Conservation (phyloP, 2,113 vertebrate genomes). For the rat (Rattus norvegicus) region GRCr8 NC_086020.1:200813501-200814000, state of each 20-base stretch:
- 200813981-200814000: no score
- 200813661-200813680: not conserved
- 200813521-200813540: not conserved
- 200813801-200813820: not conserved
- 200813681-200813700: not conserved
- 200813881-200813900: not conserved
- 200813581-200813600: not conserved
- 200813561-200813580: not conserved
- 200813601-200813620: conserved; percentile 16
- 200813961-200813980: not conserved
- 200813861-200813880: not conserved
- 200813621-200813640: not conserved
- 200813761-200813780: not conserved
- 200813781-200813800: not conserved
- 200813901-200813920: not conserved
- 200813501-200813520: not conserved
- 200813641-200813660: not conserved
- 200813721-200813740: not conserved
- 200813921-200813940: not conserved
- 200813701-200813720: not conserved
- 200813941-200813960: not conserved
- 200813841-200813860: not conserved
- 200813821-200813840: not conserved
- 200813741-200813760: not conserved
- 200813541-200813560: not conserved